Evolutionary conservation across 2,888 invertebrate species (phyloP).

Genomic region (Saturnia pavonia): DNA sequence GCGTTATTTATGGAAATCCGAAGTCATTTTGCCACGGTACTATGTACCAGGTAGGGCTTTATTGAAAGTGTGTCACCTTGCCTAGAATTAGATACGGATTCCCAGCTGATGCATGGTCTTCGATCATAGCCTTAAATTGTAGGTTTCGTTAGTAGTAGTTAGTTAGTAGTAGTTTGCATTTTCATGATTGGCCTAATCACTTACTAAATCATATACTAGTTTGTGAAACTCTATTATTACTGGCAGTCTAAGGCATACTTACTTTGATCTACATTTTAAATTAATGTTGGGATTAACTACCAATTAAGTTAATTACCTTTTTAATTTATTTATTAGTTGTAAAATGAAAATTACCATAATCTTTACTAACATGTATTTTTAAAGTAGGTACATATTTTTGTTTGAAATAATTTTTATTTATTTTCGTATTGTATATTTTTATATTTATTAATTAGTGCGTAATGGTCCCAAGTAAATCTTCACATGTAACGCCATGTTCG

Average conservation of each 20-base stretch:
- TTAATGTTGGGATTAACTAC: background rate
- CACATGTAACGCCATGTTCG: background rate
- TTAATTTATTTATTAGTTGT: background rate
- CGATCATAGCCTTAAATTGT: constrained; percentile 45
- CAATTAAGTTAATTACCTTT: background rate
- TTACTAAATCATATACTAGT: constrained; percentile 24
- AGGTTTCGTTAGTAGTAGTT: constrained; percentile 30
- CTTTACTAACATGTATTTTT: too few relatives aligned
- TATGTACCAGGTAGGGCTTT: constrained; percentile 48
- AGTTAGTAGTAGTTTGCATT: constrained; percentile 33
- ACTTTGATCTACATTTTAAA: constrained; percentile 6
- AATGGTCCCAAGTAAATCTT: background rate
- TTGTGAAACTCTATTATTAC: constrained; percentile 12
- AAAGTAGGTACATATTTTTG: background rate
- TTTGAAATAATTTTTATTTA: background rate
- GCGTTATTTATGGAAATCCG: constrained; percentile 76
- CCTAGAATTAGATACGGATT: constrained; percentile 70
- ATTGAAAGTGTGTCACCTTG: constrained; percentile 76
- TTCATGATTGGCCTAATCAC: constrained; percentile 43
- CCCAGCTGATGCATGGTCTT: constrained; percentile 55
- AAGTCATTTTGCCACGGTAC: constrained; percentile 63
- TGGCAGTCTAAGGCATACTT: background rate
- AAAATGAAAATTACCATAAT: background rate
- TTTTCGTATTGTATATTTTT: background rate
- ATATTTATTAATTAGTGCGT: background rate